A percentile compares a stretch with the other conserved stretches of the same genome.
These are phyloP conservation scores for Gallinago solitaria DNA, from an alignment of 2,797 vertebrate genomes.

Conservation along the genomic window DNA sequence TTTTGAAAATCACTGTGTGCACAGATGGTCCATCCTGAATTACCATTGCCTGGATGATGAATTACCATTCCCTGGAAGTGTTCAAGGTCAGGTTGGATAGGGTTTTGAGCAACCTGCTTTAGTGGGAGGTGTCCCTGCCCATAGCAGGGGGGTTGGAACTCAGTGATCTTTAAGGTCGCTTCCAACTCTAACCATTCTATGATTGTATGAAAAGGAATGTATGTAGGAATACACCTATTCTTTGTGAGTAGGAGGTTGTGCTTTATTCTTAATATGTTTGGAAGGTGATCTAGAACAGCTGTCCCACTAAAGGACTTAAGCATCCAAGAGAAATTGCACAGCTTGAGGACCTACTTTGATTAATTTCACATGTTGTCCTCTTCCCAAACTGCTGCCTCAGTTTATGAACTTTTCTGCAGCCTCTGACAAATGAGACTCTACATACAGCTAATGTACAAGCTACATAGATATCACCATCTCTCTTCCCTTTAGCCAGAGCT, in stretches of 20 bases:
- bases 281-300: background rate
- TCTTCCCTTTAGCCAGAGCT: background rate
- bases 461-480: background rate
- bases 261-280: background rate
- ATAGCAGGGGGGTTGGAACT: too few relatives aligned
- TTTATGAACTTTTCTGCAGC: background rate
- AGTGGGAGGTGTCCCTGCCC: too few relatives aligned
- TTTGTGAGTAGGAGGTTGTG: background rate
- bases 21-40: background rate
- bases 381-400: background rate
- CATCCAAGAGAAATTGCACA: background rate
- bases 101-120: too few relatives aligned
- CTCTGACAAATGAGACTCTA: background rate
- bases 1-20: background rate
- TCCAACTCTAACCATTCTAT: too few relatives aligned
- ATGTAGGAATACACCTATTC: too few relatives aligned
- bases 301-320: background rate
- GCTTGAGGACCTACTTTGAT: background rate
- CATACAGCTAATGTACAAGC: background rate
- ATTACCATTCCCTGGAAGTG: too few relatives aligned
- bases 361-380: background rate
- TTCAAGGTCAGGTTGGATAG: too few relatives aligned
- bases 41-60: background rate
- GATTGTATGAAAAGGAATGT: background rate
- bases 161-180: too few relatives aligned